phyloP scores from a whole-genome alignment of 2,797 vertebrate species.

The Halcyon smyrnensis region DNA sequence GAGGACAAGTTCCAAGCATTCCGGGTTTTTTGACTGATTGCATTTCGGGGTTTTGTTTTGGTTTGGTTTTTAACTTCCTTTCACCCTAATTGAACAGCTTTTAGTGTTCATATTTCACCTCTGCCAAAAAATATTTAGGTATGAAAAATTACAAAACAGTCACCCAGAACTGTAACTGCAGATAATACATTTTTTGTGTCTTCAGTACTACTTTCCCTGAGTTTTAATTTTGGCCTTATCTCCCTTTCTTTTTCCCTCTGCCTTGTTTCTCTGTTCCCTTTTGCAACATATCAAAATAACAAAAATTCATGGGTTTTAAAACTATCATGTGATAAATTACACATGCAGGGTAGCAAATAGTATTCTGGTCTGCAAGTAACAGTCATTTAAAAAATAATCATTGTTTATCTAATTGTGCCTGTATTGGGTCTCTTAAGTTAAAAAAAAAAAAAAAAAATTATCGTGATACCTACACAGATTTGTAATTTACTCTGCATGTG shows the following conservation, averaged over 20 bases:
- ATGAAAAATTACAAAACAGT: background rate
- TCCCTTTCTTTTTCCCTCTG: background rate
- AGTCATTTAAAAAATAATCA: background rate
- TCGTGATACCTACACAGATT: background rate
- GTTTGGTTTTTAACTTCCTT: background rate
- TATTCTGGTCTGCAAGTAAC: background rate
- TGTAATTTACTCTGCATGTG: background rate
- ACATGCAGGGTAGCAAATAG: background rate
- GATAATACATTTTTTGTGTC: background rate
- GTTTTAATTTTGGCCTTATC: background rate
- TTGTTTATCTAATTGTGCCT: background rate
- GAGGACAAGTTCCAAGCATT: background rate
- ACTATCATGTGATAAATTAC: background rate
- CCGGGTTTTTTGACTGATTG: background rate
- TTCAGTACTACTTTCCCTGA: background rate
- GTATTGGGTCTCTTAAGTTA: background rate
- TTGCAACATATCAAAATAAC: background rate
- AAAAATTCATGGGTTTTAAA: background rate
- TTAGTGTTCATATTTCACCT: background rate
- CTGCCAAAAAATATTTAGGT: background rate
- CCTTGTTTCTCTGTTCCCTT: background rate
- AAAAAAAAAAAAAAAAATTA: background rate
- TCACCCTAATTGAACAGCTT: background rate
- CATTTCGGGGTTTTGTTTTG: background rate
- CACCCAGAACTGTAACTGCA: background rate